Base-by-base conservation (phyloP, 2,797 vertebrate species). In the Platyrinchus mystaceus region DNA sequence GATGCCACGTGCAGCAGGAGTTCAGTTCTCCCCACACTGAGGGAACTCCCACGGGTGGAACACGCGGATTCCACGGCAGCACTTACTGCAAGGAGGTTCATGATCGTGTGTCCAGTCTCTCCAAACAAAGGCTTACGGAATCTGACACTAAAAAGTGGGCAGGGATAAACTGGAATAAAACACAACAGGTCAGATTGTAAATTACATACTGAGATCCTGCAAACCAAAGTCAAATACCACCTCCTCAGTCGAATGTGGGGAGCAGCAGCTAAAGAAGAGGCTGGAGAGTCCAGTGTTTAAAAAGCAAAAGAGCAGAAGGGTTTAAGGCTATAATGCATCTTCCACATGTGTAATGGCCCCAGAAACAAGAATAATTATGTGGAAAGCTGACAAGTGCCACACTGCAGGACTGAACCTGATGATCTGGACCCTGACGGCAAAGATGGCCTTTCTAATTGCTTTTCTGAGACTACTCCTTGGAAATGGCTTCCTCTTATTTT, bases 91-190 rank as follows among this genome's bases (percentile, higher is more conserved):
- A 99, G 98, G 85, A 99, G 98, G 96, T 99, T 99, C 98, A 99
- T 99, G 96, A 99, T 99, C 4, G 99, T 99, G 98, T 99, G 99
- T 63, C 99, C 99, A 1, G 99, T 99, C 96, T 99, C 99, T 96
- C 99, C 99, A 76, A 99, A 99, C 58, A 99, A 98, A 14, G 99
- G 99, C 87, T 99, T 99, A 91, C 99, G 98, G 97, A 99, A 99
- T 95, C 99, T 98, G 90, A 99, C 99, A 43, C 99, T 99, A 97
- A 99, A 99, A 94, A 99, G 98, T 1, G 99, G 99, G 89, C 99
- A 99, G 0, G 99, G 99, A 94, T 99, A 99, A 97, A 99, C 99
- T 99, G 97, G n/a, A 95, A 89, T 36, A 91, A 62, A 97, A 94
- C 93, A 91, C 41, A 83, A 71, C 39, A 67, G 46, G 67, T 94